Base-by-base conservation (phyloP, 2,113 vertebrate species). In the Myotis yumanensis region DNA sequence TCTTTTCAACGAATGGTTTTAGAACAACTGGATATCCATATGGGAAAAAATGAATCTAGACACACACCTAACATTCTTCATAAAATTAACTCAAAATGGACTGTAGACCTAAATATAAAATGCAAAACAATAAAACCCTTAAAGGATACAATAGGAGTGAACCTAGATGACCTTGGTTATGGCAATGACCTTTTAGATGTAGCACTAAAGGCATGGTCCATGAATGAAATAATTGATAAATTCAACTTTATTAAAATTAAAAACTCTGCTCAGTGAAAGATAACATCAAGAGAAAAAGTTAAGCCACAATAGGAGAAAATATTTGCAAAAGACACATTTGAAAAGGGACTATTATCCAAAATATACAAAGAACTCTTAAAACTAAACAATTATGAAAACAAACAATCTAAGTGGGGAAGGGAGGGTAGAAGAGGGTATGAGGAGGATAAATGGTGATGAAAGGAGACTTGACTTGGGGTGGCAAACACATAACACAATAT, bases 211-310 rank as follows among this genome's bases (percentile, higher is more conserved):
- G 11, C 20, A 66, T 28, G 30, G 75, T 84, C 43, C 18, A 43
- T 84, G n/a, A 84, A 73, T 83, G 17, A 84, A 91, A 84, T 64
- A 83, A 84, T 14, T 52, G 40, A 52, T 76, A 52, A 52, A 32
- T 85, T 76, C 57, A 52, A 85, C 35, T 76, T 77, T 85, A 92
- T 77, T 85, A 92, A 85, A 85, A 92, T 54, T 81, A 14, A 82
- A 90, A 82, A 68, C 28, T 85, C 30, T 48, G 11, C 66, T 76
- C 40, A 40, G 20, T 83, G 68, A 75, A 85, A 73, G 57, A 76
- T 91, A 66, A 76, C 9, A 40, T 54, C 10, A 75, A 40, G 32
- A 84, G 57, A 91, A 59, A 25, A 79, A 81, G 25, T 64, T n/a
- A 91, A 84, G 23, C 57, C 69, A 91, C 18, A 43, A n/a, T 64